Evolutionary conservation across 2,888 invertebrate genomes (phyloP).

Genomic region (Asteroscopus sphinx): DNA sequence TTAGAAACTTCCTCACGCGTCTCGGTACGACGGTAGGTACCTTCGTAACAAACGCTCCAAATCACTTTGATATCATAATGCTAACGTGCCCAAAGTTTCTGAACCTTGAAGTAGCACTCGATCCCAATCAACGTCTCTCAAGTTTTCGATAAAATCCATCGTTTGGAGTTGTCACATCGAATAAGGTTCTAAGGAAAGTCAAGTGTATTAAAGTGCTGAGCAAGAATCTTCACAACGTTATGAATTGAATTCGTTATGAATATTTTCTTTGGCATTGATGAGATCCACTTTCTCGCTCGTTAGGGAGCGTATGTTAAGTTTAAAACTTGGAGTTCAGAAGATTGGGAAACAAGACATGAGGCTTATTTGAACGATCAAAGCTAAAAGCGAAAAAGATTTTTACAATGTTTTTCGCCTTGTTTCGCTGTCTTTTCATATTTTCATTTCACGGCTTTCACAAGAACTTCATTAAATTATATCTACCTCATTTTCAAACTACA

Average conservation of each 20-base stretch:
- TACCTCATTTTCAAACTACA: conserved; percentile 11
- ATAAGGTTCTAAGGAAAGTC: conserved; percentile 48
- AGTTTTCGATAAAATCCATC: conserved; percentile 54
- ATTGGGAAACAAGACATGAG: conserved; percentile 5
- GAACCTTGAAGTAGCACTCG: conserved; percentile 53
- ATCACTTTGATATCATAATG: conserved; percentile 54
- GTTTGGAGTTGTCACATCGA: conserved; percentile 52
- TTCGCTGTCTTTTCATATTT: too few relatives aligned
- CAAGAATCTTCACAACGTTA: conserved; percentile 48
- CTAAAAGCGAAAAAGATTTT: background rate
- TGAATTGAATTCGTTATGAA: conserved; percentile 59
- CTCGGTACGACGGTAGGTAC: background rate
- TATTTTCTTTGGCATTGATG: conserved; percentile 50
- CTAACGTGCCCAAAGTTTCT: conserved; percentile 46
- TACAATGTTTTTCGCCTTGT: background rate
- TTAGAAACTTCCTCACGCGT: conserved; percentile 22
- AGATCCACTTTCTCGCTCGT: conserved; percentile 58
- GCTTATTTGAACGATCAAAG: conserved; percentile 4
- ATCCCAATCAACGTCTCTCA: conserved; percentile 55
- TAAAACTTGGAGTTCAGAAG: conserved; percentile 14
- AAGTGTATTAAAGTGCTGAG: conserved; percentile 53
- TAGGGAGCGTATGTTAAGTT: conserved; percentile 40
- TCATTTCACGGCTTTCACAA: background rate
- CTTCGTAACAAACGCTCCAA: conserved; percentile 41
- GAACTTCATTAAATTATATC: background rate